Base-by-base conservation (phyloP, 2,888 invertebrate genomes). In the Cerceris rybyensis region DNA sequence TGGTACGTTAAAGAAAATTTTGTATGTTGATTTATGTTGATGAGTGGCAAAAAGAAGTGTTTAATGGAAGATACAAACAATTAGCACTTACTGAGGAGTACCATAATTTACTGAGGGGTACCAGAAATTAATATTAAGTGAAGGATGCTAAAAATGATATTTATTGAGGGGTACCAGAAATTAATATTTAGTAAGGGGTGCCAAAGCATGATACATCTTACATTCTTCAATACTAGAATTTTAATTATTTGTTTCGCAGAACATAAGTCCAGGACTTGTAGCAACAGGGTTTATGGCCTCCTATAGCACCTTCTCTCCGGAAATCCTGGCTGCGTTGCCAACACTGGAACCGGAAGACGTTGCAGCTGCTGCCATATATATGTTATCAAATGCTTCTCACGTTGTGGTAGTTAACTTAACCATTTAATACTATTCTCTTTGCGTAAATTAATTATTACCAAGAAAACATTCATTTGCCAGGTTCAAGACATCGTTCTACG, bases 191-290 rank as follows among this genome's bases (percentile, higher is more conserved):
- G n/a, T n/a, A n/a, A n/a, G n/a, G n/a, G n/a, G n/a, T n/a, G n/a
- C n/a, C n/a, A n/a, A n/a, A n/a, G n/a, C n/a, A n/a, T n/a, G n/a
- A n/a, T 4, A 28, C 2, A 28, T 28, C 28, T 28, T 2, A 28
- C 28, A 28, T 28, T 28, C 28, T 28, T 28, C 28, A 4, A 4
- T 28, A 28, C 4, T 28, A 28, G 4, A 2, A 28, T 28, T 28
- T 28, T 28, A 28, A 28, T 28, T 28, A 16, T 9, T 1, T 0
- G n/a, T 50, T 61, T 85, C 86, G 13, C 85, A 95, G 95, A 95
- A 94, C 84, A 92, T 95, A 59, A 95, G 94, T 57, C 95, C 95
- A 0, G 96, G 95, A 16, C 89, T 95, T 82, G 95, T 95, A 16
- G 93, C 93, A 59, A 95, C 95, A 0, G 93, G 93, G 73, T 92